Conservation (phyloP, 53 echinoderm and acorn worm genomes). For the Crossaster papposus region DNA sequence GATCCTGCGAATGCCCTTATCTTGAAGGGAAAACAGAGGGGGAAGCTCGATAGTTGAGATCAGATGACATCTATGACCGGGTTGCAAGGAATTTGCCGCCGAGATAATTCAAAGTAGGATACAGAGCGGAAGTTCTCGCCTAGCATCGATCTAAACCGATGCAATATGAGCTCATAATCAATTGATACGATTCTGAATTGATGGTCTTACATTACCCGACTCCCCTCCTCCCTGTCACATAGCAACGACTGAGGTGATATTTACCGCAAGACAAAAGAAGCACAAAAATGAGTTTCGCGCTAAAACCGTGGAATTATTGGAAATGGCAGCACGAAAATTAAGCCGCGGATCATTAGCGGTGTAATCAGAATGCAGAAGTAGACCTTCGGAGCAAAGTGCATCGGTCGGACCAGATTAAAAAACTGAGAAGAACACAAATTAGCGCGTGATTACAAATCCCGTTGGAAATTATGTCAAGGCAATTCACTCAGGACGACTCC, state of each 20-base stretch:
- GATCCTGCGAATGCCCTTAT: too few relatives aligned
- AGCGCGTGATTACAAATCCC: conserved; percentile 24
- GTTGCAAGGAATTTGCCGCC: not conserved
- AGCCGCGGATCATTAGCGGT: not conserved
- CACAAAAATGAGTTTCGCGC: not conserved
- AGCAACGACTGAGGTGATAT: conserved; percentile 39
- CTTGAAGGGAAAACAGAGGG: not conserved
- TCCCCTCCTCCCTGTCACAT: conserved; percentile 29
- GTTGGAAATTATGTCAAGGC: conserved; percentile 8
- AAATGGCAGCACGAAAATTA: not conserved
- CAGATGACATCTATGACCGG: not conserved
- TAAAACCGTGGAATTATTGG: not conserved
- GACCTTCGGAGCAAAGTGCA: conserved; percentile 25
- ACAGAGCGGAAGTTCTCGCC: not conserved
- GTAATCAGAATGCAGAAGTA: not conserved
- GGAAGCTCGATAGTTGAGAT: conserved; percentile 4
- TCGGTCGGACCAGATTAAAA: not conserved
- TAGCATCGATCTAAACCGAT: not conserved
- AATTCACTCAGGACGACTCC: not conserved
- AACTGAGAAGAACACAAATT: not conserved
- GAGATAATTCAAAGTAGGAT: not conserved
- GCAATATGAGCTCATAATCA: conserved; percentile 42
- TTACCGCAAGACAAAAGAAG: conserved; percentile 10
- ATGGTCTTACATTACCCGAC: conserved; percentile 52
- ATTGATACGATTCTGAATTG: conserved; percentile 60